Conservation (phyloP, 37 sponge, comb jelly and placozoan genomes). For the Petrosia ficiformis region DNA sequence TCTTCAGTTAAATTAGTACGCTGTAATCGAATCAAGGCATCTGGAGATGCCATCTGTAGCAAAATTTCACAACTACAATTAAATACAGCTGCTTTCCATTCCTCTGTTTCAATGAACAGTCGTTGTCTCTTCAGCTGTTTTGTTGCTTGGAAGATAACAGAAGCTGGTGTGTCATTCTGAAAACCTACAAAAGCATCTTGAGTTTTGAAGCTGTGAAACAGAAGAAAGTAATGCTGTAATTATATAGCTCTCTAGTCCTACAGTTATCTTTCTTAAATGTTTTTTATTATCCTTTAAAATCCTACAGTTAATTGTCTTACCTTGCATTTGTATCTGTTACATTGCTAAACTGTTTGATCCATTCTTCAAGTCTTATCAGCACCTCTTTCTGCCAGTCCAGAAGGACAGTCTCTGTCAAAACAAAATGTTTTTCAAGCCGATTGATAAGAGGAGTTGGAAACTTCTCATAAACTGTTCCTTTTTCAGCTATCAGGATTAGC, state of each 20-base stretch:
- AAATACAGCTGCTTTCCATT: conserved; percentile 28
- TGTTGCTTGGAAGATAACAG: conserved; percentile 85
- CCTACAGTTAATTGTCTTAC: background rate
- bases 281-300: conserved; percentile 19
- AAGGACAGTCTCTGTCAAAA: conserved; percentile 71
- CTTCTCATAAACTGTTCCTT: conserved; percentile 73
- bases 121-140: conserved; percentile 13
- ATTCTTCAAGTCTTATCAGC: conserved; percentile 29
- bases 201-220: conserved; percentile 29
- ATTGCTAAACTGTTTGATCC: conserved; percentile 41
- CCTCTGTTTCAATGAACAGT: background rate
- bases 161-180: conserved; percentile 82
- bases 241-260: too few relatives aligned
- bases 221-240: too few relatives aligned
- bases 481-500: conserved; percentile 84
- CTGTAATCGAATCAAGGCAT: conserved; percentile 57
- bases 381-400: conserved; percentile 36
- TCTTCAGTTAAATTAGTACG: background rate
- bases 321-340: background rate
- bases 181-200: conserved; percentile 89
- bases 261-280: too few relatives aligned
- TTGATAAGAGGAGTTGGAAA: conserved; percentile 95
- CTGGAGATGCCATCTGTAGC: conserved; percentile 61
- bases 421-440: conserved; percentile 93
- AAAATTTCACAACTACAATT: conserved; percentile 33